Evolutionary conservation across 2,113 vertebrate genomes (phyloP).

Genomic region (Melanotaenia duboulayi): DNA sequence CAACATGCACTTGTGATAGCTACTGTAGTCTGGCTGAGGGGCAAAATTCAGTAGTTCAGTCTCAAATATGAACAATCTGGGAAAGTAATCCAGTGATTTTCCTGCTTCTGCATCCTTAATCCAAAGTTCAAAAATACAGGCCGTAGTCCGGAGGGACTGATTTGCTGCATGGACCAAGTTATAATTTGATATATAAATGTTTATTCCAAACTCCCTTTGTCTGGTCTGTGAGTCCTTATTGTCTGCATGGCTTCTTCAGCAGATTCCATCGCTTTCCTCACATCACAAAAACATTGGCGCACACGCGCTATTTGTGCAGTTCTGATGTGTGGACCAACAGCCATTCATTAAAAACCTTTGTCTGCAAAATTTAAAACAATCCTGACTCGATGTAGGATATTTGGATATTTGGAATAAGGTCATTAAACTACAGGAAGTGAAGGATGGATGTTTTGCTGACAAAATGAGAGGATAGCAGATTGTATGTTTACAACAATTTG

Average conservation of each 20-base stretch:
- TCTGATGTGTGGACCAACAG: not conserved
- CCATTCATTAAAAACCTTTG: not conserved
- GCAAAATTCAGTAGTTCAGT: not conserved
- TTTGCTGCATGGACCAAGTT: not conserved
- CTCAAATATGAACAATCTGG: not conserved
- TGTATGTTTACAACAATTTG: too few relatives aligned
- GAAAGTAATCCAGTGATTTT: not conserved
- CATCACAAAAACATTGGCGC: not conserved
- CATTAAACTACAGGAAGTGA: not conserved
- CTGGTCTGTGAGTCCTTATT: conserved; percentile 30
- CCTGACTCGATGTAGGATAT: not conserved
- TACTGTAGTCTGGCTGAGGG: not conserved
- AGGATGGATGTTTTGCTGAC: not conserved
- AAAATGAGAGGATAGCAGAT: not conserved
- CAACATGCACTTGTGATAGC: not conserved
- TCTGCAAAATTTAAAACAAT: not conserved
- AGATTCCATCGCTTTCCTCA: conserved; percentile 46
- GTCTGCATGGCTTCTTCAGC: conserved; percentile 28
- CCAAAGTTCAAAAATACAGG: not conserved
- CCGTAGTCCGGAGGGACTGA: conserved; percentile 3
- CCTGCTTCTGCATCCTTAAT: conserved; percentile 7
- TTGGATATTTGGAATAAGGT: not conserved
- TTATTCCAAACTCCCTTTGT: conserved; percentile 37
- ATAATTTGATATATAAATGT: conserved; percentile 35
- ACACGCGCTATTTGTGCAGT: conserved; percentile 1